phyloP scores from a whole-genome alignment of 2,113 vertebrate genomes.

The Apeltes quadracus region DNA sequence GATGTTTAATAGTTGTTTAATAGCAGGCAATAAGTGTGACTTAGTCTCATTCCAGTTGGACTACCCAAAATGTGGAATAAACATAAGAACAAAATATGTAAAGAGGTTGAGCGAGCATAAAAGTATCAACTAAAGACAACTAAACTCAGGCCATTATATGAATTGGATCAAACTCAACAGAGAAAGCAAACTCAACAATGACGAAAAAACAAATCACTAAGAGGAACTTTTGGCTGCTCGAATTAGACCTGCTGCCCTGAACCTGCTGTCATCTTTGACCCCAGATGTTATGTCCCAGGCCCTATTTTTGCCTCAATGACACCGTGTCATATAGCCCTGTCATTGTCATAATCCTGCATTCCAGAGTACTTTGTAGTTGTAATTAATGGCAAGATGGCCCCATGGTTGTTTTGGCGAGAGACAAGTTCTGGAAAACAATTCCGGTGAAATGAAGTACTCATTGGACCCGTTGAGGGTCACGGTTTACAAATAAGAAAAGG shows the following conservation, averaged over 20 bases:
- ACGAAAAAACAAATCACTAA: not conserved
- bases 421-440: constrained; percentile 29
- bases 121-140: not conserved
- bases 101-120: not conserved
- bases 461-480: not conserved
- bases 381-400: constrained; percentile 20
- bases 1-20: not conserved
- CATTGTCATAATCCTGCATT: not conserved
- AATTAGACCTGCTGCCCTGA: not conserved
- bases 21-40: not conserved
- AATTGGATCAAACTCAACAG: not conserved
- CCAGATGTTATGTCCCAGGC: not conserved
- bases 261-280: not conserved
- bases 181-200: no score
- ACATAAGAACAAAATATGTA: not conserved
- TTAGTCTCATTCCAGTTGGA: no score
- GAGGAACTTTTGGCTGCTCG: not conserved
- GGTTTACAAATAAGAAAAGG: constrained; percentile 20
- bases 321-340: not conserved
- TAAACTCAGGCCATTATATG: not conserved
- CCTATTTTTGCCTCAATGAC: not conserved
- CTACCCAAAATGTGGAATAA: not conserved
- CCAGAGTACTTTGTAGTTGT: not conserved
- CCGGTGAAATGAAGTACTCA: constrained; percentile 1
- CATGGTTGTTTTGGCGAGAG: constrained; percentile 18